A percentile compares a stretch with the other conserved stretches of the same genome.
These are phyloP conservation scores for Castor canadensis DNA, from an alignment of 2,113 vertebrate genomes.

Conservation along the genomic window DNA sequence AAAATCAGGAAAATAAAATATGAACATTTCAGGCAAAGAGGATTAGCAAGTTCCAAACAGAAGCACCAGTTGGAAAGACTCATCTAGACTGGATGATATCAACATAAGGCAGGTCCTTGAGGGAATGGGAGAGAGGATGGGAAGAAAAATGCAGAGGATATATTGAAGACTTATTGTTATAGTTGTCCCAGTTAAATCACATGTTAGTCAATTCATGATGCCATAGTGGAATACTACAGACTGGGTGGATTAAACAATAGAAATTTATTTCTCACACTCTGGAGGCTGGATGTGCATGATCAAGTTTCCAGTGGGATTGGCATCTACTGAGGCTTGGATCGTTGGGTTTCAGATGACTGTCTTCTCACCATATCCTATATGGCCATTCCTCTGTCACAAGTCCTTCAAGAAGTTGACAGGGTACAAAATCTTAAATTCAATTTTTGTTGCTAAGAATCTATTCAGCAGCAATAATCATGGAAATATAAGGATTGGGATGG, in stretches of 20 bases:
- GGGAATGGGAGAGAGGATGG: too few species aligned
- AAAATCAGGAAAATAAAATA: not conserved
- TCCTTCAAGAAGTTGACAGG: slow-evolving; percentile 16
- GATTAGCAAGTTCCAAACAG: not conserved
- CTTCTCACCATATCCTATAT: not conserved
- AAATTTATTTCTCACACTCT: not conserved
- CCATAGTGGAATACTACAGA: not conserved
- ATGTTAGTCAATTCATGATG: not conserved
- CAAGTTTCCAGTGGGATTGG: not conserved
- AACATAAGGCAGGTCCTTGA: not conserved
- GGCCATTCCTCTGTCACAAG: not conserved
- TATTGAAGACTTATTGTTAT: not conserved
- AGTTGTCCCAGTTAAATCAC: not conserved
- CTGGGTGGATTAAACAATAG: not conserved
- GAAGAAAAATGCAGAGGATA: not conserved
- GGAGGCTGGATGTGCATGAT: not conserved
- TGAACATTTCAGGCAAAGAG: not conserved
- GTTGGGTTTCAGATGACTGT: not conserved
- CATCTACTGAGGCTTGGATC: not conserved
- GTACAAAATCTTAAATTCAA: slow-evolving; percentile 13
- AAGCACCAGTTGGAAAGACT: not conserved
- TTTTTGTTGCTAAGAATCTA: slow-evolving; percentile 15
- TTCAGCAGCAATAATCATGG: not conserved
- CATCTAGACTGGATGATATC: not conserved
- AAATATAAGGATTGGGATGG: not conserved